Conservation (phyloP, 1,140 invertebrate genomes). For the Nasonia longicornis region DNA sequence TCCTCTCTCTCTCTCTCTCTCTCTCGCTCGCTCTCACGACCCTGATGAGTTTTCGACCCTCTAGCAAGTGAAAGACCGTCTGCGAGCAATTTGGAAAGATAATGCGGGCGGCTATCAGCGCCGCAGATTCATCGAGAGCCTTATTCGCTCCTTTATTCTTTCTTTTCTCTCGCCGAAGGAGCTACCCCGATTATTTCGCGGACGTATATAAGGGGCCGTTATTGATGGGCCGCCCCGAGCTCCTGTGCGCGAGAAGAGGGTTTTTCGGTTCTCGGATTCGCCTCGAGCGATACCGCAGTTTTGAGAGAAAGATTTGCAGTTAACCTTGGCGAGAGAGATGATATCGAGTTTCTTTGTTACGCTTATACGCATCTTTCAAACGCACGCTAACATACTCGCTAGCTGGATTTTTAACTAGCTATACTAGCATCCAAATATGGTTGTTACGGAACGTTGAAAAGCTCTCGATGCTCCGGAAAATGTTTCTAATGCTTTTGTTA, state of each 20-base stretch:
- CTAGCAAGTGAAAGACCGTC: neutral
- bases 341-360: neutral
- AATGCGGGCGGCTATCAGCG: conserved; percentile 52
- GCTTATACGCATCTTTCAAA: neutral
- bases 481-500: no score
- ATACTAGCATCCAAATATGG: no score
- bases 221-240: conserved; percentile 52
- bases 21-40: neutral
- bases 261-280: neutral
- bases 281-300: neutral
- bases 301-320: neutral
- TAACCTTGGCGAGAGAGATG: neutral
- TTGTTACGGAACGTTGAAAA: no score
- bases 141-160: neutral
- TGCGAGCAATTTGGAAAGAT: conserved; percentile 59
- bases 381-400: neutral
- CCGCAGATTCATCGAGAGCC: conserved; percentile 1
- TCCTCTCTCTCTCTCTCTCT: neutral
- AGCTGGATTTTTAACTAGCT: neutral
- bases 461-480: no score
- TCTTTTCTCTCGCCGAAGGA: neutral
- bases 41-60: conserved; percentile 21
- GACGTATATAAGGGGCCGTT: conserved; percentile 49
- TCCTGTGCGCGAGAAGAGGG: neutral
- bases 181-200: conserved; percentile 26